Percentiles rank a stretch among this genome's conserved stretches.
Evolutionary conservation across 2,888 invertebrate species (phyloP).

Genomic region (Linnaemya vulpina): DNA sequence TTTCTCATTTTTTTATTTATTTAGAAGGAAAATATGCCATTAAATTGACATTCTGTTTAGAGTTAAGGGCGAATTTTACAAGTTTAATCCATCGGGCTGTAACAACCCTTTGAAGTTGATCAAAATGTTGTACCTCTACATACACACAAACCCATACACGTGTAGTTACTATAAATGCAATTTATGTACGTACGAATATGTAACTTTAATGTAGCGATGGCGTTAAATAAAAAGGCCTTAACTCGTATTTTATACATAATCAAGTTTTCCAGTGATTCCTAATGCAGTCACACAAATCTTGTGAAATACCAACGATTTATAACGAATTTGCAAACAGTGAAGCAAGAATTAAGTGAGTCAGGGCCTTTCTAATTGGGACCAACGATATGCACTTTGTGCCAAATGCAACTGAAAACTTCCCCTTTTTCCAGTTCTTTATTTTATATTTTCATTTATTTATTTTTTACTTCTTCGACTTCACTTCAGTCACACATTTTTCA

Average conservation of each 20-base stretch:
- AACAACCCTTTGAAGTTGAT: conserved; percentile 49
- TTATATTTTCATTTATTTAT: background rate
- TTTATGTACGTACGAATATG: too few species aligned
- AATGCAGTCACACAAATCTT: too few species aligned
- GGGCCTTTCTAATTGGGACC: too few species aligned
- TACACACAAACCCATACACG: too few species aligned
- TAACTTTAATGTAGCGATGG: too few species aligned
- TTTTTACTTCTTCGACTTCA: background rate
- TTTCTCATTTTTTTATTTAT: background rate
- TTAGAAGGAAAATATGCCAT: background rate
- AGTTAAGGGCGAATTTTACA: conserved; percentile 25
- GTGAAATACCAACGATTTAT: too few species aligned
- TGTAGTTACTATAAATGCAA: too few species aligned
- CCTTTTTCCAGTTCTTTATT: conserved; percentile 12
- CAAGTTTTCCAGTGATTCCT: too few species aligned
- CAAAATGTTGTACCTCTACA: background rate
- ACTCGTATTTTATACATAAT: too few species aligned
- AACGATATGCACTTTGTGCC: conserved; percentile 46
- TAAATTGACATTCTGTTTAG: background rate
- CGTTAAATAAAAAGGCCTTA: too few species aligned
- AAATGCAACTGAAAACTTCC: conserved; percentile 34
- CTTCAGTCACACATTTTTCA: conserved; percentile 60
- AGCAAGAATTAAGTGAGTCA: too few species aligned
- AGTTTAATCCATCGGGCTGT: conserved; percentile 3
- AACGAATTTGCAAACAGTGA: too few species aligned